Base-by-base conservation (phyloP, 2,797 vertebrate genomes). In the Octomys mimax region DNA sequence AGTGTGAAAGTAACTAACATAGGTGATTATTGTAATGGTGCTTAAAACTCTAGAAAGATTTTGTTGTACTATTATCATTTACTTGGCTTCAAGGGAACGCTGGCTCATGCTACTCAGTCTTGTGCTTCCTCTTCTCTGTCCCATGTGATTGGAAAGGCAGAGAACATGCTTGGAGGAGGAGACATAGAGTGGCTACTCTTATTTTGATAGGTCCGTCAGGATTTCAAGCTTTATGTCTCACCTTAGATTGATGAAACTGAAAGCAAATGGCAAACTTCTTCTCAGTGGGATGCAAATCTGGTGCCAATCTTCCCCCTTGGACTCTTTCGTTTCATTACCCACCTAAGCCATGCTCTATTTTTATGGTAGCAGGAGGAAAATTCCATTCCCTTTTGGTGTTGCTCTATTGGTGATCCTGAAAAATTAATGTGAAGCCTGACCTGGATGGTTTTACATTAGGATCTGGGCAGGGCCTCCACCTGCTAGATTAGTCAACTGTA, bases 151-250 rank as follows among this genome's bases (percentile, higher is more conserved):
- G 99, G 99, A 33, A 99, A 99, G 93, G 99, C 99, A 96, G 97
- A 98, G 97, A 98, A 98, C 95, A 99, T 99, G 42, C 98, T 99
- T 75, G 97, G 98, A 98, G 46, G 98, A 98, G 93, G 99, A 99
- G 97, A 99, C 99, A n/a, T 97, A 99, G 0, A 99, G 99, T 97
- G 98, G 99, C 98, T 99, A 97, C 79, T 99, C 98, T 95, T 99
- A 99, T 98, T 99, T 99, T 97, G 99, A 99, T 98, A 99, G 99
- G 96, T 99, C 99, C 98, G 99, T 99, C 98, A 99, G 99, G 98
- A 97, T 95, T 97, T 82, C 77, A 75, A 61, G 8, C 49, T 77
- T 57, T 19, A 26, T 2, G 8, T 75, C 75, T 81, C 77, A 59
- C 78, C 92, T 86, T 22, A 26, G 42, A 79, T 26, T n/a, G 31